Conservation (phyloP, 2,888 invertebrate species). For the Cybosia mesomella region DNA sequence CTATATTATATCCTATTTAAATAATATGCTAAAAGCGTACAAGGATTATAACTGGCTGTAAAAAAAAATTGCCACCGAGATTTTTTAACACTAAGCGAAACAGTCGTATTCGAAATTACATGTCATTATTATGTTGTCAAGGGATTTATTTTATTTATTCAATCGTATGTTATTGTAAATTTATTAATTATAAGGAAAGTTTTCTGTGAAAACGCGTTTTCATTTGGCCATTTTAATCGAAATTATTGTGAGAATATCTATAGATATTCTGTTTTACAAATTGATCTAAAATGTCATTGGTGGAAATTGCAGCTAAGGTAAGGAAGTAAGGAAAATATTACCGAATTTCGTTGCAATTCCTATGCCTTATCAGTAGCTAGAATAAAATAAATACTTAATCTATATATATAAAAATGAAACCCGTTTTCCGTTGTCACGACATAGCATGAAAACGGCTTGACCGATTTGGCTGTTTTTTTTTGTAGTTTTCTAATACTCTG, state of each 20-base stretch:
- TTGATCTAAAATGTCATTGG: slow-evolving; percentile 5
- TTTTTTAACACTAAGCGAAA: background rate
- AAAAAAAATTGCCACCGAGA: slow-evolving; percentile 2
- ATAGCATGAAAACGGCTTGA: no score
- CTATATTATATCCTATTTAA: no score
- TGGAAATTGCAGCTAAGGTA: background rate
- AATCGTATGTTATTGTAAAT: slow-evolving; percentile 49
- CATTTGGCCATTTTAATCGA: slow-evolving; percentile 60
- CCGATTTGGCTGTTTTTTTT: no score
- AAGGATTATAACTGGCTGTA: slow-evolving; percentile 16
- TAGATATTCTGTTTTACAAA: slow-evolving; percentile 30
- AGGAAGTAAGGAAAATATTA: background rate
- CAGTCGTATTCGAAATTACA: slow-evolving; percentile 37
- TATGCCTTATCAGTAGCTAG: background rate
- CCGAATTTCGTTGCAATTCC: slow-evolving; percentile 44
- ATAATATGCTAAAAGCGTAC: no score
- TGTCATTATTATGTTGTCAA: slow-evolving; percentile 58
- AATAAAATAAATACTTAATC: no score
- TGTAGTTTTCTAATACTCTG: no score
- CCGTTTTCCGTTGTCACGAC: no score
- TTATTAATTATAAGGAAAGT: slow-evolving; percentile 61
- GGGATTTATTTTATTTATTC: slow-evolving; percentile 60
- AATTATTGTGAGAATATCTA: slow-evolving; percentile 69
- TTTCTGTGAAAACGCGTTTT: slow-evolving; percentile 62
- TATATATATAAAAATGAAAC: no score